A percentile compares a stretch with the other conserved stretches of the same genome.
phyloP scores from a whole-genome alignment of 2,797 vertebrate species.

The Poecilia wingei region DNA sequence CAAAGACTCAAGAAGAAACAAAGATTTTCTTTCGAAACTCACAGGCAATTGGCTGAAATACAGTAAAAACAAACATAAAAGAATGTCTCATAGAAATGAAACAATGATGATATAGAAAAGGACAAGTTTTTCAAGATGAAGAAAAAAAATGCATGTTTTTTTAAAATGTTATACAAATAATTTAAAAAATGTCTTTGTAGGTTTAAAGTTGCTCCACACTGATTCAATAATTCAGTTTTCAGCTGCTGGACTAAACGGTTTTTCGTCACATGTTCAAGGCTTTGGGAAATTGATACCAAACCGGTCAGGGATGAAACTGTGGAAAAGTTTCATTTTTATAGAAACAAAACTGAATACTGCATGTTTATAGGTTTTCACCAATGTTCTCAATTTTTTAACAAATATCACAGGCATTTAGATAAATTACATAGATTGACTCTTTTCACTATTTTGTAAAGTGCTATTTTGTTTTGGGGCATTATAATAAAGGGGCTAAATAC shows the following conservation, averaged over 20 bases:
- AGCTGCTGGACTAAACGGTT: not conserved
- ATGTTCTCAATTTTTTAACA: no score
- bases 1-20: not conserved
- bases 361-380: not conserved
- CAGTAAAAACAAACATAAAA: slow-evolving; percentile 7
- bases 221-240: not conserved
- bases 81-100: not conserved
- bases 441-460: not conserved
- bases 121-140: not conserved
- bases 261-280: not conserved
- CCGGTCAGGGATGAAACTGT: not conserved
- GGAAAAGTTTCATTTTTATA: not conserved
- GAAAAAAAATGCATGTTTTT: not conserved
- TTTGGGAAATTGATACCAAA: not conserved
- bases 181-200: not conserved
- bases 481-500: no score
- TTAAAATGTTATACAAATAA: not conserved
- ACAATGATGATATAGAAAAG: not conserved
- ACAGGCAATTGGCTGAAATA: not conserved
- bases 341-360: no score
- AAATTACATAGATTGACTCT: not conserved
- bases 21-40: slow-evolving; percentile 1
- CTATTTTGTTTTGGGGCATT: not conserved
- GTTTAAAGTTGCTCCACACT: not conserved
- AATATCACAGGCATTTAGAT: not conserved